These are phyloP conservation scores for Ophion ventricosus DNA, from an alignment of 2,888 invertebrate genomes.

Conservation along the genomic window DNA sequence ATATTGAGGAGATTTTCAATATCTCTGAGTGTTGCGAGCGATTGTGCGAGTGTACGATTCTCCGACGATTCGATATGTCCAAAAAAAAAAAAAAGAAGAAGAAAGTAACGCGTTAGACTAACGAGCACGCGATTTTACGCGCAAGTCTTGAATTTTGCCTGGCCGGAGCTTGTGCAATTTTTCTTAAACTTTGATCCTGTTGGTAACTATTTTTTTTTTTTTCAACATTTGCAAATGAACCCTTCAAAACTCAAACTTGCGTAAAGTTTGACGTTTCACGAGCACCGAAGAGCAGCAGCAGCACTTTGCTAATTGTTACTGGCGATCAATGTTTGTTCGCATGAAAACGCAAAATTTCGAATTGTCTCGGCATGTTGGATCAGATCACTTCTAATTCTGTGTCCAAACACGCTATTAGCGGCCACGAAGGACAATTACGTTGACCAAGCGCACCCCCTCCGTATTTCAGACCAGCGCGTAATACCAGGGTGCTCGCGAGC, in stretches of 20 bases:
- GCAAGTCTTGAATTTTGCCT: too few relatives aligned
- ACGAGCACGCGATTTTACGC: too few relatives aligned
- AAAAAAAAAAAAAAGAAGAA: neutral
- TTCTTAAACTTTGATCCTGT: too few relatives aligned
- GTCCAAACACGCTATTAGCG: neutral
- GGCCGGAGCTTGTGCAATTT: too few relatives aligned
- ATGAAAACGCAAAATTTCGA: neutral
- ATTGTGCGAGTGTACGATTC: neutral
- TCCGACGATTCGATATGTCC: neutral
- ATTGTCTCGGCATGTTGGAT: too few relatives aligned
- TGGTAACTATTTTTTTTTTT: neutral
- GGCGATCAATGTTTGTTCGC: neutral
- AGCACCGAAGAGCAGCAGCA: constrained; percentile 1
- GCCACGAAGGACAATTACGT: too few relatives aligned
- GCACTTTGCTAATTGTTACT: neutral
- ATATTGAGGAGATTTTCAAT: neutral
- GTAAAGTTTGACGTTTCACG: neutral
- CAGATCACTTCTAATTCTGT: neutral
- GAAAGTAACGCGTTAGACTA: too few relatives aligned
- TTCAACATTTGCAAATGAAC: neutral
- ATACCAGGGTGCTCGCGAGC: neutral
- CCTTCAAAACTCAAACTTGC: neutral
- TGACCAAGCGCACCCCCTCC: too few relatives aligned
- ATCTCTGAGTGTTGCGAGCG: neutral
- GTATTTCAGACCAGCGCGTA: too few relatives aligned